Base-by-base conservation (phyloP, 2,888 invertebrate genomes). In the Hedya salicella region DNA sequence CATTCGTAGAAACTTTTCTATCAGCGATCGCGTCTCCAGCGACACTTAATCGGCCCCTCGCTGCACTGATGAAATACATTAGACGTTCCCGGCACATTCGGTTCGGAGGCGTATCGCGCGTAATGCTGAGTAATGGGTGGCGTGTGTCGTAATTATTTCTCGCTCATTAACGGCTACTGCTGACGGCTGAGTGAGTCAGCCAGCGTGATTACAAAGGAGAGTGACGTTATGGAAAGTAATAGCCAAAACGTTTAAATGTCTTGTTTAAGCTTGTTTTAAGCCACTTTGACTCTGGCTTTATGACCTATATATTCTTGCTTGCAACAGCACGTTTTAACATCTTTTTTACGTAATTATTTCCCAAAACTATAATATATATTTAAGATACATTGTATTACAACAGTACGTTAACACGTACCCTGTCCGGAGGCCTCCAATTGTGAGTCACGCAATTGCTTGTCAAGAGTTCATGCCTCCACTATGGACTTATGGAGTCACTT, bases 101-200 rank as follows among this genome's bases (percentile, higher is more conserved):
- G 6, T 25, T 25, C 48, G 64, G 54, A 59, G 65, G 65, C 59
- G 66, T 68, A 66, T 68, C 62, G 62, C 56, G 44, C 52, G 64
- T 69, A 67, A 69, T 61, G 66, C 62, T 68, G 68, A 68, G 57
- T 61, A 57, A 68, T 62, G 62, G 64, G 59, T 59, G 60, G 69
- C 68, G 63, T 67, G 63, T 63, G 53, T 65, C 53, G 57, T 52
- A 63, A 76, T 76, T 73, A 71, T 73, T 74, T 71, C 70, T 65
- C 71, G 70, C 67, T 75, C 71, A 73, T 73, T 73, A 71, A 62
- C 64, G 64, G 42, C 62, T 60, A 64, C 62, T 67, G 68, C 69
- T 68, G 71, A 60, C 64, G 65, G 65, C 70, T 63, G 17, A 57
- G 59, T n/a, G 46, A 65, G 52, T 60, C 57, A 64, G 64, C 42